Percentiles rank a stretch among this genome's conserved stretches.
Evolutionary conservation across 2,797 vertebrate species (phyloP).

Genomic region (Urophycis tenuis): DNA sequence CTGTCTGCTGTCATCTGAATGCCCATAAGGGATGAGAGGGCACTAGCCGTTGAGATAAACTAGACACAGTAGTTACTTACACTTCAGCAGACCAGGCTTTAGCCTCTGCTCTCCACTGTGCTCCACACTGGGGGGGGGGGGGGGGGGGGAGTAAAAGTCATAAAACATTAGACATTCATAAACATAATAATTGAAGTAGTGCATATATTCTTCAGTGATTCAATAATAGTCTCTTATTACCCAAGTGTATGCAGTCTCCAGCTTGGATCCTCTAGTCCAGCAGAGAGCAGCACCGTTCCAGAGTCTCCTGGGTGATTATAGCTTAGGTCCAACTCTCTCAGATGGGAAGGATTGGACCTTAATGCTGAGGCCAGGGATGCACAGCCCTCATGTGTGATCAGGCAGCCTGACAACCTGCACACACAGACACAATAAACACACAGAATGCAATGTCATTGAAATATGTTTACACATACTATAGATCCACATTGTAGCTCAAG

Average conservation of each 20-base stretch:
- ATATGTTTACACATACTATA: not conserved
- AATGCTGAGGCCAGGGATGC: not conserved
- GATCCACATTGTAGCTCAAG: not conserved
- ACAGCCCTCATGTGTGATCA: not conserved
- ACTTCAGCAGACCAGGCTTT: conserved; percentile 22
- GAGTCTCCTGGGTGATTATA: conserved; percentile 21
- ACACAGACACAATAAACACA: not conserved
- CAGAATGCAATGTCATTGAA: not conserved
- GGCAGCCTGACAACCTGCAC: not conserved
- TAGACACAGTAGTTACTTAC: conserved; percentile 11
- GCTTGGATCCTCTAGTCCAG: conserved; percentile 14
- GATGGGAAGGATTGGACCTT: not conserved
- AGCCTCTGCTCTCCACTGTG: conserved; percentile 16
- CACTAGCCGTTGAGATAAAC: not conserved
- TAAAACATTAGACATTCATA: not conserved
- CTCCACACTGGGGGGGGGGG: conserved; percentile 17
- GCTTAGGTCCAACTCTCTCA: conserved; percentile 27
- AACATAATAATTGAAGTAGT: not conserved
- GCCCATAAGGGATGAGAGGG: not conserved
- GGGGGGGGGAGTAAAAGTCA: not conserved
- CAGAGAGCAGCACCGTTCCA: conserved; percentile 10
- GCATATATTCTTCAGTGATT: not conserved
- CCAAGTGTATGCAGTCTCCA: conserved; percentile 11
- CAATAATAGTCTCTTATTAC: not conserved
- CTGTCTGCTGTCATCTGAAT: not conserved